A percentile compares a stretch with the other conserved stretches of the same genome.
Evolutionary conservation across 2,797 vertebrate species (phyloP).

Genomic region (Ptychadena robeensis): DNA sequence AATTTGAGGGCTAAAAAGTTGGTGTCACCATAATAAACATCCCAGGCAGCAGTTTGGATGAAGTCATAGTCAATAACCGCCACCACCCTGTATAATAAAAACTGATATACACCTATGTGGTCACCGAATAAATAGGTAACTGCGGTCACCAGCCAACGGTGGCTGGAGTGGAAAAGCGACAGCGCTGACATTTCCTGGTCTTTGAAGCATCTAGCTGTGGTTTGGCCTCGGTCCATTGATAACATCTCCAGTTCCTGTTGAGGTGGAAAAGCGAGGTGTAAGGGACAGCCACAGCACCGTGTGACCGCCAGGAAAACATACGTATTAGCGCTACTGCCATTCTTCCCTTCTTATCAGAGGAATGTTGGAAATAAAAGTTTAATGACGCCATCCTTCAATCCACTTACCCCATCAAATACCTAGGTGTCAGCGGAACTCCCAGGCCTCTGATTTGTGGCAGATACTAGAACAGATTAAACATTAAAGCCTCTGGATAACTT

Average conservation of each 20-base stretch:
- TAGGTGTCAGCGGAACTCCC: background rate
- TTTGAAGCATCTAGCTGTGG: constrained; percentile 42
- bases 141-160: background rate
- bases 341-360: background rate
- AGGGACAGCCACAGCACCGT: background rate
- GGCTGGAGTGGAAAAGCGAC: background rate
- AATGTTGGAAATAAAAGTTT: no score
- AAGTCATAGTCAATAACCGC: no score
- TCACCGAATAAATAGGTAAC: background rate
- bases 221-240: constrained; percentile 45
- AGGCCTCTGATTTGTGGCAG: no score
- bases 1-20: background rate
- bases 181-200: constrained; percentile 37
- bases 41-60: background rate
- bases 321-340: no score
- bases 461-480: no score
- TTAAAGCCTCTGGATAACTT: no score
- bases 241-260: constrained; percentile 53
- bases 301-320: background rate
- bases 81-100: no score
- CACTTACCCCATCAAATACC: constrained; percentile 5
- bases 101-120: no score
- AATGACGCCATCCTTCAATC: background rate
- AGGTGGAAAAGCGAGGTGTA: background rate
- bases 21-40: background rate